These are phyloP conservation scores for Drosophila lutescens DNA, from an alignment of 2,888 invertebrate genomes.

Conservation along the genomic window DNA sequence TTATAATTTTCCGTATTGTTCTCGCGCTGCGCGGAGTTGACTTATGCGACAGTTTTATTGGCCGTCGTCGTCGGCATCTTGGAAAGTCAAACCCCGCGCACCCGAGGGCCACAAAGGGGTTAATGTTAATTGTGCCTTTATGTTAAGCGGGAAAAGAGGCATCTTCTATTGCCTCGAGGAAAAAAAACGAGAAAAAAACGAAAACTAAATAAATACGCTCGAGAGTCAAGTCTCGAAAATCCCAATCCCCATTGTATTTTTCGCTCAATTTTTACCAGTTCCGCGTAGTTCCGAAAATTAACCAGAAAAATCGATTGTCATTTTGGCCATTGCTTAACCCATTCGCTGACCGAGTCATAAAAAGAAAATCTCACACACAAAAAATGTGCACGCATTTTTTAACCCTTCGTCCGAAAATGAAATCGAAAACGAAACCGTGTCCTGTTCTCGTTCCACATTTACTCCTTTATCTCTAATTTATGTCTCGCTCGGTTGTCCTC, in stretches of 20 bases:
- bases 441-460: constrained; percentile 67
- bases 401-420: constrained; percentile 59
- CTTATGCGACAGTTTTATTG: constrained; percentile 79
- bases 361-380: constrained; percentile 41
- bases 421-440: constrained; percentile 33
- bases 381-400: constrained; percentile 60
- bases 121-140: constrained; percentile 75
- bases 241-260: constrained; percentile 23
- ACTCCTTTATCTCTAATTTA: constrained; percentile 66
- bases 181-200: background rate
- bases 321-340: constrained; percentile 64
- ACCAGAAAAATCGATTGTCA: constrained; percentile 38
- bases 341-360: constrained; percentile 65
- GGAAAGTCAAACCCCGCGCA: constrained; percentile 32
- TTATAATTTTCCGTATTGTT: constrained; percentile 49
- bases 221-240: constrained; percentile 40
- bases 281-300: constrained; percentile 52
- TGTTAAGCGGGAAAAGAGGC: constrained; percentile 57
- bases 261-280: constrained; percentile 54
- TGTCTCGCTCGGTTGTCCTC: constrained; percentile 42
- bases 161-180: constrained; percentile 4
- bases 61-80: constrained; percentile 53
- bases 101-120: constrained; percentile 67
- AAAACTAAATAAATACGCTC: constrained; percentile 7
- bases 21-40: constrained; percentile 48